Evolutionary conservation across 2,888 invertebrate genomes (phyloP), one percentile per base, ranked within the genome.

Genomic region (Danaus chrysippus): DNA sequence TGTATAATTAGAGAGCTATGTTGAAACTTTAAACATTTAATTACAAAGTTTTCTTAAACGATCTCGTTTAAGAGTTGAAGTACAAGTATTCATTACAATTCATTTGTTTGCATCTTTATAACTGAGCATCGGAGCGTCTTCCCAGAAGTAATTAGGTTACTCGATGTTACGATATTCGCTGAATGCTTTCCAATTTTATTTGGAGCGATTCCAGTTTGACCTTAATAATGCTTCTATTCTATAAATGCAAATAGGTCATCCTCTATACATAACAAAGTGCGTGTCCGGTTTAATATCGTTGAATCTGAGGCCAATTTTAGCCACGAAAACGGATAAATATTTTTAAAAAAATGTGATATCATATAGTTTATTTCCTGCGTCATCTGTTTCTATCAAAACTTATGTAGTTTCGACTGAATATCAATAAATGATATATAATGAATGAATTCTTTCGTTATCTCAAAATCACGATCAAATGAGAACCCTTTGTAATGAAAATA

Each of bases 401-500:
- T 2, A 3, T 49, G 10, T 11, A 49, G 10, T 49, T 9, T 10
- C 42, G 42, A 52, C 43, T 42, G 46, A 54, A 61, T 59, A 62
- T 58, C 58, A 64, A 62, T 55, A 56, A 62, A 61, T 62, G 61
- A 64, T 63, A 61, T 59, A 44, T 62, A 64, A 59, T 49, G 41
- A 64, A 63, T 49, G 56, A 62, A 65, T 68, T 62, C 58, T 55
- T 58, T 62, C 63, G 62, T 66, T 63, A 65, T 62, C 62, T 44
- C 63, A 69, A 69, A 67, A 67, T 61, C 62, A 61, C 61, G 61
- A 68, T 65, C 59, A 66, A 63, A 61, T 63, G 63, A 64, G 63
- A 65, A 63, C 63, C 57, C 59, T 65, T 65, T 63, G 66, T 70
- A 70, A 71, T 66, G 65, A 66, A 68, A 70, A 69, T 69, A 69